Percentiles rank a stretch among this genome's conserved stretches.
Evolutionary conservation across 2,888 invertebrate genomes (phyloP).

Genomic region (Drosophila pseudotakahashii): DNA sequence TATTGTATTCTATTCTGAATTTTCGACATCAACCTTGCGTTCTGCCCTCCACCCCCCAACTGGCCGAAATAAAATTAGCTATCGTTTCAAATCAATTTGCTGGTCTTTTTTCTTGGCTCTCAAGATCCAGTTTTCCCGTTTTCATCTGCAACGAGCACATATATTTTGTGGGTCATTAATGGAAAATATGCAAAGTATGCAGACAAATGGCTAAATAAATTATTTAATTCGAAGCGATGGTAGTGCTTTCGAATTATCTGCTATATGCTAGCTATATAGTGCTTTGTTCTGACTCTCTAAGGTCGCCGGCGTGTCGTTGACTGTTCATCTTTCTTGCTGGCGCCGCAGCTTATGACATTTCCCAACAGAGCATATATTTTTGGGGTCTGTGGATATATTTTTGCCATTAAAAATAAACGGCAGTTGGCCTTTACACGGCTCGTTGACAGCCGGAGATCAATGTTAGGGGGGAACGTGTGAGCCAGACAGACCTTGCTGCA

Average conservation of each 20-base stretch:
- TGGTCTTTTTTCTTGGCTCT: conserved; percentile 55
- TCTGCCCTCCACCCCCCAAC: conserved; percentile 1
- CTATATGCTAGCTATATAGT: conserved; percentile 15
- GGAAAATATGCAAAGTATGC: conserved; percentile 67
- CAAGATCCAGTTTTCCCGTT: conserved; percentile 10
- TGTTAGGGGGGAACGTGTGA: conserved; percentile 59
- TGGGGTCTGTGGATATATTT: conserved; percentile 9
- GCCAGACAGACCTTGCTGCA: conserved; percentile 67
- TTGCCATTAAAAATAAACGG: conserved; percentile 50
- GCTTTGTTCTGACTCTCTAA: conserved; percentile 46
- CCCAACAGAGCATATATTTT: conserved; percentile 27
- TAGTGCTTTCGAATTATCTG: conserved; percentile 58
- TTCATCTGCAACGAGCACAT: conserved; percentile 37
- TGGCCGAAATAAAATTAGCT: neutral
- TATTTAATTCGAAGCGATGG: conserved; percentile 65
- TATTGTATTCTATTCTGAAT: neutral
- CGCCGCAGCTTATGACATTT: conserved; percentile 70
- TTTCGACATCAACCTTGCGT: neutral
- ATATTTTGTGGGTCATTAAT: conserved; percentile 72
- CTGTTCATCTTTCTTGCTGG: conserved; percentile 42
- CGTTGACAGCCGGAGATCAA: conserved; percentile 76
- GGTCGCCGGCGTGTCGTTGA: conserved; percentile 50
- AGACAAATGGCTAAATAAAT: conserved; percentile 74
- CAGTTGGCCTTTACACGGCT: conserved; percentile 71
- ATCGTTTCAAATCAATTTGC: conserved; percentile 58